Percentiles rank a stretch among this genome's conserved stretches.
Conservation (phyloP, 2,888 invertebrate species). For the Gortyna flavago region DNA sequence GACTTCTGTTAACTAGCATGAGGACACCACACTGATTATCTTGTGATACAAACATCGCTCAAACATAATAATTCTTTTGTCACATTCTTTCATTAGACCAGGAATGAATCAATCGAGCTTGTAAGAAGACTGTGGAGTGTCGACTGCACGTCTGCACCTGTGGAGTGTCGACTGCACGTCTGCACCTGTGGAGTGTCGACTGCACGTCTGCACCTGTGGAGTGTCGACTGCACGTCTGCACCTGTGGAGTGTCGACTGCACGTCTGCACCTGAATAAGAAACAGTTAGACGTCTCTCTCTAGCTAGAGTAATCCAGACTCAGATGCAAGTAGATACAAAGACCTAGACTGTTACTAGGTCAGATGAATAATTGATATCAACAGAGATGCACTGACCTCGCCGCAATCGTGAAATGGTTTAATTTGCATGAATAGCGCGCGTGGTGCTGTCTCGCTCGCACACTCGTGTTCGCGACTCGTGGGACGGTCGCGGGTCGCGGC, state of each 20-base stretch:
- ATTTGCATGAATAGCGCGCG: background rate
- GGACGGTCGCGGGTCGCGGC: background rate
- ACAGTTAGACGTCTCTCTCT: background rate
- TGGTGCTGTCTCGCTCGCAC: conserved; percentile 40
- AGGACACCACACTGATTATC: background rate
- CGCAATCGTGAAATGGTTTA: background rate
- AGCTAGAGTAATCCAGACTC: background rate
- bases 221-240: background rate
- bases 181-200: background rate
- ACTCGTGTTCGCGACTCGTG: background rate
- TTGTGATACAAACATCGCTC: background rate
- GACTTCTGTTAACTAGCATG: background rate
- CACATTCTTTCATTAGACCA: background rate
- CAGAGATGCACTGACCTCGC: conserved; percentile 5
- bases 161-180: background rate
- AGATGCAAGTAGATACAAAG: background rate
- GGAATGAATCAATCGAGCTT: background rate
- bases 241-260: background rate
- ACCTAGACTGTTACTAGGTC: conserved; percentile 2
- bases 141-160: background rate
- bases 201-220: background rate
- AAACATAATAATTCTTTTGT: background rate
- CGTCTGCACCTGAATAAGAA: background rate
- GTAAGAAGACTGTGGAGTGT: background rate
- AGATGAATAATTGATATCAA: conserved; percentile 15